Base-by-base conservation (phyloP, 2,888 invertebrate species). In the Pseudeuparius sepicola region DNA sequence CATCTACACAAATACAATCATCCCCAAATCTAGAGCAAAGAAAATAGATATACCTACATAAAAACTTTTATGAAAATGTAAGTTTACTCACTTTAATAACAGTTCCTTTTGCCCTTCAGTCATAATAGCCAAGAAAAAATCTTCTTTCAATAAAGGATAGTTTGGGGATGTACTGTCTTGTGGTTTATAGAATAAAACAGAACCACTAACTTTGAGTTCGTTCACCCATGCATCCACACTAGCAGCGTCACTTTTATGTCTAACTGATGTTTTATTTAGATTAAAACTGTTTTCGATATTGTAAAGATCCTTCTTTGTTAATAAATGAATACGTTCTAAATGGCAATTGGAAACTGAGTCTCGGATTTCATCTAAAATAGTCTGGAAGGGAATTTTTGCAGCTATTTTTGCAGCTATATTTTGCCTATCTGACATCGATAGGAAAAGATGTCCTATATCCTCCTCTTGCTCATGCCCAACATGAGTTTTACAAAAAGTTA, bases 131-230 rank as follows among this genome's bases (percentile, higher is more conserved):
- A 25, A 25, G 5, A 25, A 5, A n/a, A 25, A 25, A n/a, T 25
- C 25, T n/a, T 25, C 25, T 5, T n/a, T 25, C n/a, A n/a, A n/a
- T n/a, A n/a, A n/a, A n/a, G n/a, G n/a, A n/a, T n/a, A n/a, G n/a
- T n/a, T n/a, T n/a, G n/a, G n/a, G n/a, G 24, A 30, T 24, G 17
- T 9, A 35, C 3, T 9, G 15, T 30, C 14, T 12, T 30, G 35
- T 11, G 48, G 40, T 36, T 51, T 50, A 38, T 50, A 48, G 32
- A 38, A 47, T 18, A 44, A 17, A 14, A 47, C 39, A 36, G 36
- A 37, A 7, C 14, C 23, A 20, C 28, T 37, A 12, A 17, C 37
- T 38, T 36, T 31, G 7, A 37, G 11, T 32, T 41, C 41, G 29
- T 39, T 41, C 2, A 46, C 37, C 40, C 41, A 46, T 4, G 43